Base-by-base conservation (phyloP, 2,888 invertebrate genomes). In the Zelleria hepariella region DNA sequence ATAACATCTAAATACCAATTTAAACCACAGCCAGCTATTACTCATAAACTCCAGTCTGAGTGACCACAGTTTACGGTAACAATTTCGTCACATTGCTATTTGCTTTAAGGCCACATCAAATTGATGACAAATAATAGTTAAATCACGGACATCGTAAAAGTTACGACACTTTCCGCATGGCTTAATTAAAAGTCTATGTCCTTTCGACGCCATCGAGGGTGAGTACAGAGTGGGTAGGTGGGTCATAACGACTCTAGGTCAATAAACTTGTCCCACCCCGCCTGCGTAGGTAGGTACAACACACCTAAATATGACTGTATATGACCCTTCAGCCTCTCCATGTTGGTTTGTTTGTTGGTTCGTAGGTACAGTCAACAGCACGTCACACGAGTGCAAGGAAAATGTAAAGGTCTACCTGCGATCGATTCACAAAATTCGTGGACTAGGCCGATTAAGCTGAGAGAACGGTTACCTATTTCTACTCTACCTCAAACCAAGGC, bases 91-190 rank as follows among this genome's bases (percentile, higher is more conserved):
- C 69, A 68, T 66, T 72, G 75, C 70, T 78, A 82, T 86, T 84
- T 85, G 77, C 78, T 85, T 83, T 82, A 83, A 76, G 78, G 71
- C 74, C 77, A 73, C 83, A 83, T 87, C 81, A 86, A 87, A 85
- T 86, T 86, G 82, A 88, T 84, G 87, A 86, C 86, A 87, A 87
- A 87, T 87, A 88, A 87, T 88, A 88, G 86, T 87, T 85, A 88
- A 88, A 87, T 88, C 87, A 85, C 77, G 71, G 75, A 72, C 70
- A 73, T 86, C 87, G 82, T 87, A 86, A 87, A 83, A 76, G 78
- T 86, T 86, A 86, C 82, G 87, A 86, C 72, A 73, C 78, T 81
- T 80, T 86, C 78, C 75, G 83, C 80, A 75, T 75, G 73, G 78
- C 81, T 85, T 87, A 86, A 87, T 87, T 87, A 87, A 87, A 87